These are phyloP conservation scores for Drosophila silvestris DNA, from an alignment of 2,888 invertebrate genomes.

Conservation along the genomic window DNA sequence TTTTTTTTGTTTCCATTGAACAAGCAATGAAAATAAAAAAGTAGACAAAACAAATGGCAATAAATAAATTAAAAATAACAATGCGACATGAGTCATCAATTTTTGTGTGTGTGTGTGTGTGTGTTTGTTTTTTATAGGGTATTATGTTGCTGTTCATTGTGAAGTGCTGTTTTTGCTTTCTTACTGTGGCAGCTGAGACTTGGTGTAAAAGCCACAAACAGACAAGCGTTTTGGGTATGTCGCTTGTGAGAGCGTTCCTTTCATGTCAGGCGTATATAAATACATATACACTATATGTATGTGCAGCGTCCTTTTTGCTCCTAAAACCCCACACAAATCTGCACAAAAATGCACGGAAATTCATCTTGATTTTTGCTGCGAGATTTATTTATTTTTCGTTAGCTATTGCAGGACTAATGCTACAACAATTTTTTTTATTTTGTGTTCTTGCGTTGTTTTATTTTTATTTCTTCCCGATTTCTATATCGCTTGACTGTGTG, in stretches of 20 bases:
- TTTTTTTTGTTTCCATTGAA: neutral
- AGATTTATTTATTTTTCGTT: constrained; percentile 18
- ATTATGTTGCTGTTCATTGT: neutral
- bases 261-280: constrained; percentile 13
- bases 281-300: constrained; percentile 15
- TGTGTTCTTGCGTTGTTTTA: neutral
- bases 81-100: neutral
- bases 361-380: constrained; percentile 75
- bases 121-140: constrained; percentile 1
- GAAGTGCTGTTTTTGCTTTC: constrained; percentile 10
- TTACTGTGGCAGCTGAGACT: constrained; percentile 42
- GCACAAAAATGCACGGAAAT: constrained; percentile 76
- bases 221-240: constrained; percentile 31
- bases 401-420: constrained; percentile 48
- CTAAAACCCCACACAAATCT: constrained; percentile 61
- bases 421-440: constrained; percentile 25
- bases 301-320: constrained; percentile 9
- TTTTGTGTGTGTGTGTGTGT: fast-evolving
- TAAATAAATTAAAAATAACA: neutral
- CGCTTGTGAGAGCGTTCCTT: constrained; percentile 31
- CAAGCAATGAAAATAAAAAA: neutral
- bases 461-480: constrained; percentile 20
- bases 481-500: constrained; percentile 53
- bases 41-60: neutral
- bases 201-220: constrained; percentile 46